Conservation (phyloP, 1,140 invertebrate genomes). For the Cydia fagiglandana region DNA sequence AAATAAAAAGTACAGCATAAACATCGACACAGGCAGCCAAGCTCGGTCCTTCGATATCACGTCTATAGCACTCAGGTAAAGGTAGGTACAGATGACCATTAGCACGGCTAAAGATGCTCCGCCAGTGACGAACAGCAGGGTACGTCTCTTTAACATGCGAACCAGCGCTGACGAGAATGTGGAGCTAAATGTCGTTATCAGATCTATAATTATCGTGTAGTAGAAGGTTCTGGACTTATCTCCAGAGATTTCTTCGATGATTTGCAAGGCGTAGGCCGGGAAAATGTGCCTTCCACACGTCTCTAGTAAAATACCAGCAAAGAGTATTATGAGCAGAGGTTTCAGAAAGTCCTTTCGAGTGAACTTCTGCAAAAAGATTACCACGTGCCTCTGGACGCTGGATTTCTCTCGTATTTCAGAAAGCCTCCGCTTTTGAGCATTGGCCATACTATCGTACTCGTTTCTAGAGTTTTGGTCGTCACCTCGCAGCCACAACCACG, state of each 20-base stretch:
- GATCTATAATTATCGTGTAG: slow-evolving; percentile 58
- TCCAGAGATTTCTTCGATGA: slow-evolving; percentile 54
- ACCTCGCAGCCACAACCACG: slow-evolving; percentile 61
- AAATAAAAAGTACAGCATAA: slow-evolving; percentile 58
- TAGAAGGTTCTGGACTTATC: slow-evolving; percentile 55
- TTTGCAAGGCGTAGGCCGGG: slow-evolving; percentile 61
- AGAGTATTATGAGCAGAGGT: slow-evolving; percentile 52
- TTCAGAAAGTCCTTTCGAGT: slow-evolving; percentile 57
- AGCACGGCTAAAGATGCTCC: slow-evolving; percentile 49
- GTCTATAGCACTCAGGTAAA: slow-evolving; percentile 45
- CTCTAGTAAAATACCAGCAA: slow-evolving; percentile 55
- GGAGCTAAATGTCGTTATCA: slow-evolving; percentile 59
- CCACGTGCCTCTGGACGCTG: neutral
- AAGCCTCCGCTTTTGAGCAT: slow-evolving; percentile 49
- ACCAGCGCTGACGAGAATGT: slow-evolving; percentile 57
- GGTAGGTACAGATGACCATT: slow-evolving; percentile 46
- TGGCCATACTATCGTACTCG: slow-evolving; percentile 54
- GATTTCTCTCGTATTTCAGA: neutral
- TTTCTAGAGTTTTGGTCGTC: slow-evolving; percentile 40
- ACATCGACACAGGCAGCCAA: slow-evolving; percentile 53
- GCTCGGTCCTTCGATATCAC: slow-evolving; percentile 48
- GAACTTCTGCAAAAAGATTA: slow-evolving; percentile 56
- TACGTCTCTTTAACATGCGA: slow-evolving; percentile 56
- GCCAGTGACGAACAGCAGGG: slow-evolving; percentile 55
- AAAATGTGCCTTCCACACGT: slow-evolving; percentile 62